phyloP scores from a whole-genome alignment of 2,888 invertebrate species.

The Cylindroiulus punctatus region DNA sequence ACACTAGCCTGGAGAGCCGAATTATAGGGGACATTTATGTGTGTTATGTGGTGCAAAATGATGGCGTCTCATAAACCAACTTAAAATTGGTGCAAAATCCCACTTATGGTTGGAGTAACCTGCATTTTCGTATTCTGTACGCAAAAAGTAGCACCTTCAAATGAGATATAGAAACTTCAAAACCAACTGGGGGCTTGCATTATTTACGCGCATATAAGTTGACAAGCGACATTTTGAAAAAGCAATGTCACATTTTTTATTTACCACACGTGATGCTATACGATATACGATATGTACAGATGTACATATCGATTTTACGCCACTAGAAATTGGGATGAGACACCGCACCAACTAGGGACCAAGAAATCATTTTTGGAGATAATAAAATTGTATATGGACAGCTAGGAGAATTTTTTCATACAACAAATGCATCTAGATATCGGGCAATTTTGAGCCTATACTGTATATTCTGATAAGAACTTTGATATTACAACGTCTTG shows the following conservation, averaged over 20 bases:
- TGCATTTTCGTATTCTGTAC: too few relatives aligned
- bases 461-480: too few relatives aligned
- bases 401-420: not conserved
- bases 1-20: not conserved
- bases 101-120: too few relatives aligned
- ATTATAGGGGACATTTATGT: not conserved
- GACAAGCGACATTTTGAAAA: not conserved
- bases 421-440: too few relatives aligned
- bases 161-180: not conserved
- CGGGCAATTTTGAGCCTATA: too few relatives aligned
- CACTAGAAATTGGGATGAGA: not conserved
- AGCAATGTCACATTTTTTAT: not conserved
- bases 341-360: not conserved
- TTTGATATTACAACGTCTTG: too few relatives aligned
- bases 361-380: not conserved
- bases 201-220: not conserved
- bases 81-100: not conserved
- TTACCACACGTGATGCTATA: not conserved
- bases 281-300: not conserved
- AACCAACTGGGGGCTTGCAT: not conserved
- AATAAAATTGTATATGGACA: not conserved
- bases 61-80: not conserved
- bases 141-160: not conserved
- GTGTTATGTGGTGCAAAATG: not conserved
- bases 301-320: not conserved